These are phyloP conservation scores for Grantiella picta DNA, from an alignment of 2,113 vertebrate species.

Conservation along the genomic window DNA sequence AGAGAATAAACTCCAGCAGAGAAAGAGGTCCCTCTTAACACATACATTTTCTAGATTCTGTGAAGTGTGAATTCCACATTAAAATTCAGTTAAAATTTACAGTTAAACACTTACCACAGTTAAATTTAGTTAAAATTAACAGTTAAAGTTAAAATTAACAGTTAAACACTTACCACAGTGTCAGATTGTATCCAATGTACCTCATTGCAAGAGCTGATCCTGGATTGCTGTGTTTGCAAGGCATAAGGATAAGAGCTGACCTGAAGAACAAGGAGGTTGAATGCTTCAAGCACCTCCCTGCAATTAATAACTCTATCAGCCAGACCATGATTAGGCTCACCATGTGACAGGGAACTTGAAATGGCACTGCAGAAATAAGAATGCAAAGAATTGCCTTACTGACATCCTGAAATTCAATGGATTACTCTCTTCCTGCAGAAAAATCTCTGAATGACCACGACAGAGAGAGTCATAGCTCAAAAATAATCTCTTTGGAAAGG, in stretches of 20 bases:
- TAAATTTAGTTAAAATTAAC: background rate
- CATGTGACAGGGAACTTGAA: constrained; percentile 89
- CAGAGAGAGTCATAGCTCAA: background rate
- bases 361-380: constrained; percentile 75
- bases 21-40: background rate
- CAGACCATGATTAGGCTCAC: constrained; percentile 89
- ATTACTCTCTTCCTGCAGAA: background rate
- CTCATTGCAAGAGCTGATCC: constrained; percentile 89
- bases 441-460: background rate
- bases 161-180: constrained; percentile 75
- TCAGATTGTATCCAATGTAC: constrained; percentile 89
- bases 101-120: constrained; percentile 76
- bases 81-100: background rate
- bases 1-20: background rate
- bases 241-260: constrained; percentile 96
- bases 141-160: background rate
- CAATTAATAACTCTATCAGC: constrained; percentile 96
- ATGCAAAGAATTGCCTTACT: constrained; percentile 25
- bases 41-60: background rate
- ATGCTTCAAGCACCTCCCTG: constrained; percentile 90
- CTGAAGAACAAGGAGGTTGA: constrained; percentile 96
- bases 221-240: constrained; percentile 92
- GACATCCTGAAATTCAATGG: background rate
- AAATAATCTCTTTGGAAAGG: background rate
- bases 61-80: background rate